Evolutionary conservation across 2,113 vertebrate genomes (phyloP), one percentile per base, ranked within the genome.

Genomic region (Macaca fascicularis): DNA sequence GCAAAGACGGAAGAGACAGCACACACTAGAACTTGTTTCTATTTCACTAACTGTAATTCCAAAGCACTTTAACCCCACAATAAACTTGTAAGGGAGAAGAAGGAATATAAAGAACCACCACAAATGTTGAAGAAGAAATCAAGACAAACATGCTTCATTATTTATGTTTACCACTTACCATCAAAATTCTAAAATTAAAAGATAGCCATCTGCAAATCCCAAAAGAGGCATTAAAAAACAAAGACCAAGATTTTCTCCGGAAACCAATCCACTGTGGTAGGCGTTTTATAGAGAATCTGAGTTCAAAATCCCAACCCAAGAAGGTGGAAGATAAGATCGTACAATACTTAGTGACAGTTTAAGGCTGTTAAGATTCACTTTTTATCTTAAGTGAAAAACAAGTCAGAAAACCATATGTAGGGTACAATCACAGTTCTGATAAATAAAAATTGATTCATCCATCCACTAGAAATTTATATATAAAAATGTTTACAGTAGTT

Each of bases 1-100:
- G 98, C 95, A 98, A 95, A 98, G 90, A 98, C 30, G 98, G 89
- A 97, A 88, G 83, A 98, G 75, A 97, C 19, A 76, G 69, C n/a
- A 96, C 40, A 94, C 1, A 88, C 11, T 92, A 13, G 38, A 43
- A 16, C 35, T 40, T 17, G 50, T 61, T 86, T 78, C 80, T 78
- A 4, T 9, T 11, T 35, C 35, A 32, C 25, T 30, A 19, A 72
- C 22, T 43, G 3, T 13, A 14, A 52, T n/a, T 55, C 70, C 72
- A 67, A 87, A 93, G 80, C 69, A 59, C 25, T 32, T 70, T 22
- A 61, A 32, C 50, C 30, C 59, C 75, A n/a, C 17, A 27, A 0
- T 19, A 35, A 35, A 76, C 59, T 72, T 45, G 22, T 16, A 16
- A 35, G 35, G n/a, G 57, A 59, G 16, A 30, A 32, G 40, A 84